These are phyloP conservation scores for Limnodromus scolopaceus DNA, from an alignment of 2,797 vertebrate species.

Conservation along the genomic window DNA sequence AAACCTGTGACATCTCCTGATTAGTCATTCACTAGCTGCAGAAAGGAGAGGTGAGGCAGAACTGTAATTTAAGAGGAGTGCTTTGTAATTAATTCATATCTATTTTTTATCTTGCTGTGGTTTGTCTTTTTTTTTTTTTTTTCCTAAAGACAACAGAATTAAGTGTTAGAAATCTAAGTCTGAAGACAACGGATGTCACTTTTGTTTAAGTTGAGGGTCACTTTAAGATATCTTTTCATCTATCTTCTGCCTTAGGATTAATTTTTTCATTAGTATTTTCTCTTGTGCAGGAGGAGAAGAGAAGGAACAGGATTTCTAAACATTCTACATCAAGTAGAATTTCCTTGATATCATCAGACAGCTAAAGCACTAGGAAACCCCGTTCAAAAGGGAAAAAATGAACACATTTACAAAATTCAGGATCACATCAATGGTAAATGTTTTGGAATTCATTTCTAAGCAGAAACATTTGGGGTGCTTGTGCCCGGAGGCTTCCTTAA, in stretches of 20 bases:
- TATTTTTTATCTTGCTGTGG: constrained; percentile 6
- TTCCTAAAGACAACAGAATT: neutral
- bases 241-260: neutral
- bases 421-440: neutral
- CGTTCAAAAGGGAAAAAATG: neutral
- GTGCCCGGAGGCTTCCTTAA: neutral
- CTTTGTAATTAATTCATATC: constrained; percentile 37
- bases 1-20: neutral
- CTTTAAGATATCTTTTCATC: neutral
- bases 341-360: neutral
- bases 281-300: neutral
- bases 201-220: neutral
- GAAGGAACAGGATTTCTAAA: neutral
- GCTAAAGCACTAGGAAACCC: neutral
- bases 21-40: neutral
- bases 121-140: neutral
- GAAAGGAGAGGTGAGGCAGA: neutral
- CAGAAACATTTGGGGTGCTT: neutral
- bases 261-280: neutral
- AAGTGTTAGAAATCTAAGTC: neutral
- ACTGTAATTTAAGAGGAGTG: constrained; percentile 28
- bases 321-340: neutral
- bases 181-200: neutral
- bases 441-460: neutral
- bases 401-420: neutral